These are phyloP conservation scores for Drosophila borborema DNA, from an alignment of 2,888 invertebrate genomes.

Conservation along the genomic window DNA sequence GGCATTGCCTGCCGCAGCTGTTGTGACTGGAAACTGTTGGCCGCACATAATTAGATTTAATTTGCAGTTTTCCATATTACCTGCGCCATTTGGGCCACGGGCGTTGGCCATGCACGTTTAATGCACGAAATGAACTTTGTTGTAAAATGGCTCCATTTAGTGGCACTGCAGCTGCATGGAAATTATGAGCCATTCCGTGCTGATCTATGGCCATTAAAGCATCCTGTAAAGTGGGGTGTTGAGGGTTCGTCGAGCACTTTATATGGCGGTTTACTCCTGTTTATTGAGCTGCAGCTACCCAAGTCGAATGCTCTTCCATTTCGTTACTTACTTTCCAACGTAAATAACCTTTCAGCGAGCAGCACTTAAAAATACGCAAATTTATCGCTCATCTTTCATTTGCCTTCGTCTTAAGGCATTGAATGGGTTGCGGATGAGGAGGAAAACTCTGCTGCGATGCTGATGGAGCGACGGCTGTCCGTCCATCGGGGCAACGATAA, in stretches of 20 bases:
- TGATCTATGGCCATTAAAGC: constrained; percentile 46
- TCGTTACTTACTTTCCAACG: constrained; percentile 42
- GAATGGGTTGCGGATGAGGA: neutral
- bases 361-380: constrained; percentile 59
- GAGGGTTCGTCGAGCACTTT: constrained; percentile 21
- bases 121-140: constrained; percentile 44
- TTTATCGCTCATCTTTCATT: constrained; percentile 68
- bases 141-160: constrained; percentile 53
- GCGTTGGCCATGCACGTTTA: constrained; percentile 18
- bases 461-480: constrained; percentile 19
- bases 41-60: constrained; percentile 78
- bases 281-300: constrained; percentile 25
- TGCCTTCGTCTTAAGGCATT: constrained; percentile 26
- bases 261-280: constrained; percentile 31
- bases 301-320: constrained; percentile 20
- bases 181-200: constrained; percentile 24
- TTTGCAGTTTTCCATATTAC: constrained; percentile 56
- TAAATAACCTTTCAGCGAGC: constrained; percentile 53
- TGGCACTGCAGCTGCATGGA: constrained; percentile 33
- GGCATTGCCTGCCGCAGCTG: neutral
- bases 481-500: constrained; percentile 66
- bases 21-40: constrained; percentile 35
- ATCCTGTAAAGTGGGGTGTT: constrained; percentile 28
- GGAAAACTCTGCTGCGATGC: neutral
- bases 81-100: constrained; percentile 9